Base-by-base conservation (phyloP, 2,113 vertebrate genomes). In the Lathamus discolor region DNA sequence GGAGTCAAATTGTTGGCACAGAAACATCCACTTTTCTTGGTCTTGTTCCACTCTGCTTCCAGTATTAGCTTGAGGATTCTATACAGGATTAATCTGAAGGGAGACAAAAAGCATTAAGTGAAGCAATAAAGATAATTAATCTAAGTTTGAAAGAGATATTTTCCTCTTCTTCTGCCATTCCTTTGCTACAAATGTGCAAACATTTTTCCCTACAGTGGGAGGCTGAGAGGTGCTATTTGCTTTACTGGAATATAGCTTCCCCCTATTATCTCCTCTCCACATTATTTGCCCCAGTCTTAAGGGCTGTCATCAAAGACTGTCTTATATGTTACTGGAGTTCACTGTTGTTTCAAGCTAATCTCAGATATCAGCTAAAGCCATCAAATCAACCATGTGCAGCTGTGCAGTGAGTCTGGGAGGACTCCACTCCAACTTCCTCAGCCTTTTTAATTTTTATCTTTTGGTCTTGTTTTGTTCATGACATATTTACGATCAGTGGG, bases 61-160 rank as follows among this genome's bases (percentile, higher is more conserved):
- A 93, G 43, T 76, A 75, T 95, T 83, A 88, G 94, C 82, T 81
- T 75, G 64, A 94, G 88, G 43, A 69, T 75, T 92, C 68, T 76
- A 52, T 61, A 23, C 18, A 94, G 95, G 59, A 95, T 95, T 97
- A 95, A 93, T 91, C 57, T 88, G 72, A 95, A 91, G 83, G 57
- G 76, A 86, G 51, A 44, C 90, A 88, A 96, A 93, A 96, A 82
- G 49, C 94, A 96, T 96, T 96, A 97, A 92, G 92, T 48, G 94
- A 83, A 95, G 83, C 94, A 95, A 83, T 96, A 95, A 94, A 96
- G 95, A 97, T 94, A 97, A 97, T 97, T 98, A 96, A 97, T 97
- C 92, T 95, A 96, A 94, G 92, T 97, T 97, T 97, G 95, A 98
- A 96, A 96, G 86, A 96, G 93, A 48, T 92, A 90, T 95, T 97